phyloP scores from a whole-genome alignment of 2,113 vertebrate species.

The Mixornis gularis region DNA sequence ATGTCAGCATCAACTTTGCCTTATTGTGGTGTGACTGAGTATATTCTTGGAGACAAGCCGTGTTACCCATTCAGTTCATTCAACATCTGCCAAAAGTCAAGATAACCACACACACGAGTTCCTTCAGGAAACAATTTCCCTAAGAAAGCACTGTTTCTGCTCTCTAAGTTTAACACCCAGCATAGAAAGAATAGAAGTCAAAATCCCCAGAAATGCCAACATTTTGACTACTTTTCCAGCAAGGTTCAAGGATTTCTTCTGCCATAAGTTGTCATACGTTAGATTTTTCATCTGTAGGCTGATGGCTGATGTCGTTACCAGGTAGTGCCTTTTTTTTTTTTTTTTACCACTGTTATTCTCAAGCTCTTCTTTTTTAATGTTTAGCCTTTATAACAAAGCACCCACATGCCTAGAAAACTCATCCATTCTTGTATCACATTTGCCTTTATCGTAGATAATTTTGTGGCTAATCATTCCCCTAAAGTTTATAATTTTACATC shows the following conservation, averaged over 20 bases:
- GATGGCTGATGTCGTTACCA: background rate
- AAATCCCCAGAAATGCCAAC: background rate
- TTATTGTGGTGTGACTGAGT: background rate
- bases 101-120: background rate
- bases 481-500: background rate
- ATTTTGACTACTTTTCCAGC: background rate
- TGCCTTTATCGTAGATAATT: background rate
- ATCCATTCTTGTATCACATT: background rate
- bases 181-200: background rate
- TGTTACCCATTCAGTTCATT: background rate
- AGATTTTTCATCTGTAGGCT: background rate
- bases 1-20: background rate
- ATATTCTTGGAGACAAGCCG: background rate
- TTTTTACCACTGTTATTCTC: background rate
- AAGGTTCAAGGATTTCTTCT: background rate
- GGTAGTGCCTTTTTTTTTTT: background rate
- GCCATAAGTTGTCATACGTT: fast-evolving
- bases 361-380: background rate
- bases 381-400: background rate
- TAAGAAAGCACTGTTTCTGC: background rate
- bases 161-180: background rate
- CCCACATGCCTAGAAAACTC: background rate
- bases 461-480: background rate
- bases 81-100: background rate
- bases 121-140: background rate